Percentiles rank a stretch among this genome's conserved stretches.
Conservation (phyloP, 2,113 vertebrate species). For the Coturnix japonica region DNA sequence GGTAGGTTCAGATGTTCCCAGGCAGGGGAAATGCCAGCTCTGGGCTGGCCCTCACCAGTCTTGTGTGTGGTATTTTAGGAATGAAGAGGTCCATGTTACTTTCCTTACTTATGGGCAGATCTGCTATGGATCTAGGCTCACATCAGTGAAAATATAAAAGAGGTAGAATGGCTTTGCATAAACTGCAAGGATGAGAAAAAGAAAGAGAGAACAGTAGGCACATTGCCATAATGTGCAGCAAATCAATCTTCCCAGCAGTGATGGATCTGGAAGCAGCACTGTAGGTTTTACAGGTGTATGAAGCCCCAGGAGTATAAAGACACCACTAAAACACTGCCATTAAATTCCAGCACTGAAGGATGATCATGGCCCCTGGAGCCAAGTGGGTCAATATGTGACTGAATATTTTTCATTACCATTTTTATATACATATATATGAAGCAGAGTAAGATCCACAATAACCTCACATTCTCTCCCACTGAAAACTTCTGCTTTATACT, state of each 20-base stretch:
- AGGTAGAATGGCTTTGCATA: constrained; percentile 24
- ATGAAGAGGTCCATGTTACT: neutral
- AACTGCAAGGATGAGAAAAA: constrained; percentile 3
- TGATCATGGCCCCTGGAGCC: constrained; percentile 27
- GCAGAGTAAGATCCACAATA: constrained; percentile 11
- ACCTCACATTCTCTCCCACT: neutral
- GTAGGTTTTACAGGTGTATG: constrained; percentile 65
- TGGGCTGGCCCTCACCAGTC: neutral
- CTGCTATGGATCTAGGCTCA: neutral
- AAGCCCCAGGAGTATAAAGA: neutral
- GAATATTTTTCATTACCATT: constrained; percentile 57
- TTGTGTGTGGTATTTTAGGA: neutral
- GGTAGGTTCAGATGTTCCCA: neutral
- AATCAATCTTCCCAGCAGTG: constrained; percentile 57
- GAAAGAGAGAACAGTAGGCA: neutral
- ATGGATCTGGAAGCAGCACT: constrained; percentile 60
- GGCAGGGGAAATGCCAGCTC: neutral
- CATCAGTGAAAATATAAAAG: neutral
- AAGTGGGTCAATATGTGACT: constrained; percentile 54
- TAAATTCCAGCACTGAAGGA: constrained; percentile 50
- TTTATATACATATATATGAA: constrained; percentile 35
- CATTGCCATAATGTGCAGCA: constrained; percentile 6
- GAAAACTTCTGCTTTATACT: constrained; percentile 41
- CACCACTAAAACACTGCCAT: constrained; percentile 66
- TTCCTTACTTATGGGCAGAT: neutral